Evolutionary conservation across 2,113 vertebrate species (phyloP).

Genomic region (Ardeotis arabs): DNA sequence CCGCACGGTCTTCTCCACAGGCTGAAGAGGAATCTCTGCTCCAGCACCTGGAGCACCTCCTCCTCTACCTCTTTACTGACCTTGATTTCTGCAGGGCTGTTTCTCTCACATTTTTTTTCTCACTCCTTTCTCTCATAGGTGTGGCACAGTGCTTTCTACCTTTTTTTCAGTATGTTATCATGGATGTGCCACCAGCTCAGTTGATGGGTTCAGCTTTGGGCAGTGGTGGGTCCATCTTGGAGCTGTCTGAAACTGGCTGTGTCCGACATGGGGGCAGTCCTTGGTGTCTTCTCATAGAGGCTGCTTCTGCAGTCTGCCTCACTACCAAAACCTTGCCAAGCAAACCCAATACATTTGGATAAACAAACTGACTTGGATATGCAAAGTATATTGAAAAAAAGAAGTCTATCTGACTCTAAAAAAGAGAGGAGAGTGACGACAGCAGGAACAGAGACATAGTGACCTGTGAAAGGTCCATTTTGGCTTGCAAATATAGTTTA

Average conservation of each 20-base stretch:
- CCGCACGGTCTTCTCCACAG: background rate
- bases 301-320: background rate
- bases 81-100: background rate
- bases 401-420: background rate
- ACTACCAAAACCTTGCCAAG: background rate
- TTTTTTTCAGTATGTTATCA: background rate
- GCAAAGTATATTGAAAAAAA: background rate
- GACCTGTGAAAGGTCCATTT: background rate
- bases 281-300: background rate
- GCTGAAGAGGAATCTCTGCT: background rate
- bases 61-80: background rate
- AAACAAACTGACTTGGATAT: background rate
- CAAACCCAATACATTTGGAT: background rate
- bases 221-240: background rate
- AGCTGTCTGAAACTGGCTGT: background rate
- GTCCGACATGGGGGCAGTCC: rapidly evolving
- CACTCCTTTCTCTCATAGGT: background rate
- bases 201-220: background rate
- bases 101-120: background rate
- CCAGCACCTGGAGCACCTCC: background rate
- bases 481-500: background rate
- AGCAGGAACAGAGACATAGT: background rate
- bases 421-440: background rate
- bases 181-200: background rate
- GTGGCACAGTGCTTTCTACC: background rate